Conservation (phyloP, 2,113 vertebrate species). For the Climacteris rufus region DNA sequence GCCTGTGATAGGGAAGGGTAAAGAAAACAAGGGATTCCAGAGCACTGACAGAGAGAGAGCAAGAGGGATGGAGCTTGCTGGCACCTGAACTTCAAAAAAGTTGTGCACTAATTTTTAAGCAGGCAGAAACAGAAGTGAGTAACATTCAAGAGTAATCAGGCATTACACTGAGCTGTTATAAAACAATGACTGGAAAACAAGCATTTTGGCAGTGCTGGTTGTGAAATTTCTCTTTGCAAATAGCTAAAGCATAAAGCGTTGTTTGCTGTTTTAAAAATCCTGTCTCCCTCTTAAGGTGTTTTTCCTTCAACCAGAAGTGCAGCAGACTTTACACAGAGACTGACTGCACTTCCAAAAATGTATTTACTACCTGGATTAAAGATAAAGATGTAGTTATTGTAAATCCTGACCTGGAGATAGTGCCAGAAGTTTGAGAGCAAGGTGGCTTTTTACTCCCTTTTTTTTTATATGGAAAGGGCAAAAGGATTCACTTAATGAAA, state of each 20-base stretch:
- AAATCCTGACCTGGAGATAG: neutral
- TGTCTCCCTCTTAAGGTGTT: neutral
- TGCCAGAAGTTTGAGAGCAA: neutral
- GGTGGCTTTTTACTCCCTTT: fast-evolving
- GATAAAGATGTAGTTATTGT: neutral
- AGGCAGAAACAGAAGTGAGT: neutral
- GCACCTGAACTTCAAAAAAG: neutral
- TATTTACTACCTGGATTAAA: neutral
- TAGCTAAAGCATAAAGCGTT: neutral
- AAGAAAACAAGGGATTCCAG: neutral
- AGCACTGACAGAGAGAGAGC: neutral
- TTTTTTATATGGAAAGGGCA: neutral
- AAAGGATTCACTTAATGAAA: neutral
- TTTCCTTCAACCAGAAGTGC: neutral
- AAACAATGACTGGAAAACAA: neutral
- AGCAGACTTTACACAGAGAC: neutral
- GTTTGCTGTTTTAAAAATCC: neutral
- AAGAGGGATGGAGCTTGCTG: fast-evolving
- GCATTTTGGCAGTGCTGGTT: neutral
- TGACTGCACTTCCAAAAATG: neutral
- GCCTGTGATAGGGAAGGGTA: neutral
- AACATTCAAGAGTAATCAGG: fast-evolving
- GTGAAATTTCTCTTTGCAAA: neutral
- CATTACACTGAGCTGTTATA: neutral
- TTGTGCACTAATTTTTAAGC: neutral